A percentile compares a stretch with the other conserved stretches of the same genome.
phyloP scores from a whole-genome alignment of 1,140 invertebrate genomes.

The Drosophila guanche region DNA sequence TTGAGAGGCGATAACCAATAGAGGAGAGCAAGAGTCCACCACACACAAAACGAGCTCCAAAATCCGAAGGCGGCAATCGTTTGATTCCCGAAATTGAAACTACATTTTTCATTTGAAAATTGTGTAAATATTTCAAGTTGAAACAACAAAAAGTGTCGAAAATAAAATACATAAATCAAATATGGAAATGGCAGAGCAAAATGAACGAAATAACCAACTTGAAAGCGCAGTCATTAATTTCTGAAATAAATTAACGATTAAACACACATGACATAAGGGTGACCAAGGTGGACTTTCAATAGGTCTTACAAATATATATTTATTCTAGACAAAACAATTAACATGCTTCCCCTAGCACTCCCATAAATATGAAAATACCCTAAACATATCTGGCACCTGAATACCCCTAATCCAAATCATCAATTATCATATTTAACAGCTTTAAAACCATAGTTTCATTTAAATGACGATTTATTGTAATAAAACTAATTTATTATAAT shows the following conservation, averaged over 20 bases:
- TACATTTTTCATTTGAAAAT: conserved; percentile 68
- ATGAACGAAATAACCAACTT: conserved; percentile 36
- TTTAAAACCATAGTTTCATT: conserved; percentile 57
- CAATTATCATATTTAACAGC: conserved; percentile 52
- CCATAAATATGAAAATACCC: too few species aligned
- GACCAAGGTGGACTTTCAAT: conserved; percentile 3
- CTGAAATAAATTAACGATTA: conserved; percentile 39
- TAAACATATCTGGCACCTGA: conserved; percentile 7
- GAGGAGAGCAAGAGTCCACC: background rate
- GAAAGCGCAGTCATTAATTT: conserved; percentile 61
- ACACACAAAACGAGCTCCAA: conserved; percentile 19
- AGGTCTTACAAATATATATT: background rate
- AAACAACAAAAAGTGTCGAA: conserved; percentile 70
- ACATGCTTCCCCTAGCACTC: too few species aligned
- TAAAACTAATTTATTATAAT: conserved; percentile 72
- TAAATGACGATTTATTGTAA: conserved; percentile 68
- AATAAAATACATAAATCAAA: conserved; percentile 51
- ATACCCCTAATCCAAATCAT: conserved; percentile 6
- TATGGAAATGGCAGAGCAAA: conserved; percentile 41
- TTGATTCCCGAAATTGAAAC: conserved; percentile 64
- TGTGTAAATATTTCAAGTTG: conserved; percentile 65
- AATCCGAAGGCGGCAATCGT: conserved; percentile 15
- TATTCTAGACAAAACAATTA: too few species aligned
- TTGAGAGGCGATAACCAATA: conserved; percentile 57
- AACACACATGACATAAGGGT: conserved; percentile 4